Base-by-base conservation (phyloP, 2,113 vertebrate genomes). In the Oncorhynchus gorbuscha region DNA sequence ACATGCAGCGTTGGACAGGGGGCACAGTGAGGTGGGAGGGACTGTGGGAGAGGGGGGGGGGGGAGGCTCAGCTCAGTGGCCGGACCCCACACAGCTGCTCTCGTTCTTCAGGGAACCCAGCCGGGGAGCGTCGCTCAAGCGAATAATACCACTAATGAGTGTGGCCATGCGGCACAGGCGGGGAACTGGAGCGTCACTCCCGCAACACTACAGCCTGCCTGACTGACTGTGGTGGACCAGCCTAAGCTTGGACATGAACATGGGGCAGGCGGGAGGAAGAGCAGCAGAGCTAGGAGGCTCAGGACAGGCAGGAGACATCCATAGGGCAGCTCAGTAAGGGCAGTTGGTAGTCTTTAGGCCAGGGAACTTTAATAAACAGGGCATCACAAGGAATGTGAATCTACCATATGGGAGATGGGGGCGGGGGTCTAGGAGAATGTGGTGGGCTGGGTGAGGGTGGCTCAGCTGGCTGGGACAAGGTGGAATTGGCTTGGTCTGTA, bases 101-200 rank as follows among this genome's bases (percentile, higher is more conserved):
- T 91, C 93, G 94, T 96, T 97, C 97, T 96, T 96, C 93, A 94
- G 95, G 96, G 96, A 98, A 97, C 94, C 92, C 93, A 94, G 94
- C 93, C 91, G 89, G 91, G 91, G 92, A 93, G 92, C 88, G 91
- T 89, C 91, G 89, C 93, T 96, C 93, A 92, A 92, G 91, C 92
- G 94, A 91, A 93, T 97, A 97, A 97, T 95, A 94, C 92, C 95
- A 94, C 94, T 97, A 95, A 96, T 92, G 89, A 92, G 94, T 87
- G 88, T 94, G 95, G 91, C 94, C 96, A 95, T 95, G 95, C 91
- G 81, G 89, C 61, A 93, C 76, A 80, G 79, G 82, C 75, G 75
- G 72, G 85, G 90, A 88, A 94, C 90, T 93, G 92, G 92, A 91
- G 93, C 93, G 92, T 91, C 91, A 80, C 58, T 76, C 71, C 66